phyloP scores from a whole-genome alignment of 37 sponge, comb jelly and placozoan species.

The Chondrilla cf. caribensis region DNA sequence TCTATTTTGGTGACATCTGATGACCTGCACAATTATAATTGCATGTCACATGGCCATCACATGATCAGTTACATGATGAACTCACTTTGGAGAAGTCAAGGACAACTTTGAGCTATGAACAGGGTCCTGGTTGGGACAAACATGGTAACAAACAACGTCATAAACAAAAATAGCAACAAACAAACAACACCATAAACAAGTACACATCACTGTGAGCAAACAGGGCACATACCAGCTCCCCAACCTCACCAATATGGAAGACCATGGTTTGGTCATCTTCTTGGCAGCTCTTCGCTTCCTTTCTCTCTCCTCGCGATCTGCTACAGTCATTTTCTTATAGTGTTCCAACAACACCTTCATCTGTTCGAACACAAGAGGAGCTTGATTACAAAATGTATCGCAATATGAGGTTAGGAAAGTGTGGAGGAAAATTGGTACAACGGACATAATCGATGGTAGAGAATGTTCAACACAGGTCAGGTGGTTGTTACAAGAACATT shows the following conservation, averaged over 20 bases:
- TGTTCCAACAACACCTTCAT: not conserved
- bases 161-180: too few relatives aligned
- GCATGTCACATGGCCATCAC: too few relatives aligned
- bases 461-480: not conserved
- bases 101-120: too few relatives aligned
- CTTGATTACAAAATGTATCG: not conserved
- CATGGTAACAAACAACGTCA: too few relatives aligned
- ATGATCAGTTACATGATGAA: too few relatives aligned
- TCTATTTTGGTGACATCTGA: not conserved
- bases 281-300: conserved; percentile 5
- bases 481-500: too few relatives aligned
- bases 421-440: not conserved
- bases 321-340: conserved; percentile 13
- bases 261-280: not conserved
- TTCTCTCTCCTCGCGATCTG: conserved; percentile 15
- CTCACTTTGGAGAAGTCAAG: too few relatives aligned
- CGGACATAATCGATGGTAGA: not conserved
- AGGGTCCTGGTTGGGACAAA: too few relatives aligned
- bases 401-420: not conserved
- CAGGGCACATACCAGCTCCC: not conserved
- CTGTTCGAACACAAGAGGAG: not conserved
- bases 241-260: not conserved
- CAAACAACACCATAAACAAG: too few relatives aligned
- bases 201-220: too few relatives aligned
- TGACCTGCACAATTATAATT: not conserved